Base-by-base conservation (phyloP, 2,797 vertebrate species). In the Coccyzus lansbergi region DNA sequence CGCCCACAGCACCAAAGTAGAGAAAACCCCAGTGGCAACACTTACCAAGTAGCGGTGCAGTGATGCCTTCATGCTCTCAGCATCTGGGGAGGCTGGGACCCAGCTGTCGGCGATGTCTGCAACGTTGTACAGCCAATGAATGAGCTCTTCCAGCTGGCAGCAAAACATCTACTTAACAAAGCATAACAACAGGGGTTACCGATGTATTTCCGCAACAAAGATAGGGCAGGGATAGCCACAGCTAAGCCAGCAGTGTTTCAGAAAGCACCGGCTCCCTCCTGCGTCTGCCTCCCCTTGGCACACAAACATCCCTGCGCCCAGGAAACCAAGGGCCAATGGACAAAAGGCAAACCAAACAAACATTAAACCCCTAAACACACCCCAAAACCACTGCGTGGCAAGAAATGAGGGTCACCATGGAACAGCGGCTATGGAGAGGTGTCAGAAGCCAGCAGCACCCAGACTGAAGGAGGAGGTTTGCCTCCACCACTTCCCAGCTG, bases 111-210 rank as follows among this genome's bases (percentile, higher is more conserved):
- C 97, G 93, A 97, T 89, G 24, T 98, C 97, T 6, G 96, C 98
- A 4, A 98, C 83, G 0, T 49, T 74, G 83, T 98, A 98, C 49
- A 99, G 98, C 98, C 98, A 99, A 34, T 42, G 70, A 89, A 99
- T 98, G 36, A 99, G 98, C 95, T 98, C 97, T 90, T 99, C 98
- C 88, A 99, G 97, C 92, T 98, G 98, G 94, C 97, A 97, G 95
- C 98, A 99, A 94, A 99, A 99, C 36, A 96, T 96, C 99, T 99
- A 79, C 65, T 85, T 76, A 76, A 96, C n/a, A 14, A 91, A 97
- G 86, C n/a, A 69, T 6, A 79, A 89, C 28, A 55, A 52, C 64
- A 48, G 46, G 21, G 69, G 70, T 95, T 58, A 91, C 1, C 4
- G 28, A 59, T 10, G 20, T 34, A 3, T 7, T 44, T 33, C 74